Evolutionary conservation across 1,140 invertebrate species (phyloP), one percentile per base, ranked within the genome.

Genomic region (Bombus waltoni): DNA sequence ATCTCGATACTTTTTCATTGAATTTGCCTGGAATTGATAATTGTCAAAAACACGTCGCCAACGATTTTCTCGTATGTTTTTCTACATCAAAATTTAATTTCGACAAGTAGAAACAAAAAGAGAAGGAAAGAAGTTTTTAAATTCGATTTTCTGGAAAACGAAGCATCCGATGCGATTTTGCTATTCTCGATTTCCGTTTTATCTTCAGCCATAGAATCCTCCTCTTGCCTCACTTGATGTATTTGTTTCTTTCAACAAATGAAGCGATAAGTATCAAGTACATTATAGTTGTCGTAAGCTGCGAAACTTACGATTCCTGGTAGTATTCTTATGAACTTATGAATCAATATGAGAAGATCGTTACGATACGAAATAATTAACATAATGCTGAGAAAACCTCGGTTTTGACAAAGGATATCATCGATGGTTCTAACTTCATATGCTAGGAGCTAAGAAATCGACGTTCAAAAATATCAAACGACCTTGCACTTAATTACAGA

Each of bases 401-500:
- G 47, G 47, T 53, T 6, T 22, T 53, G 47, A 53, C 18, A 53
- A 53, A 18, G 47, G 18, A 53, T 53, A 53, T 53, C 47, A 53
- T 53, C 47, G 5, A n/a, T 11, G 11, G 4, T 62, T 62, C 28
- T 62, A 62, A 62, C 28, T 62, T n/a, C 59, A n/a, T 62, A n/a
- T n/a, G 59, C 3, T 62, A 62, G n/a, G 59, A 28, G 1, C 28
- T 35, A 18, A 8, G 18, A 53, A 66, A 35, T 66, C n/a, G 2
- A 32, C n/a, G 13, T 66, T 32, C 15, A 32, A 32, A 66, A 15
- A 66, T 32, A 66, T 13, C 6, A 35, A 66, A 35, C n/a, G 6
- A 66, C 6, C 13, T 18, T 32, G 13, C 15, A 22, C 38, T 57
- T 62, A 10, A 81, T 70, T 3, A 28, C 57, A 90, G 89, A 80